Conservation (phyloP, 2,888 invertebrate species). For the Morpho deidamia region DNA sequence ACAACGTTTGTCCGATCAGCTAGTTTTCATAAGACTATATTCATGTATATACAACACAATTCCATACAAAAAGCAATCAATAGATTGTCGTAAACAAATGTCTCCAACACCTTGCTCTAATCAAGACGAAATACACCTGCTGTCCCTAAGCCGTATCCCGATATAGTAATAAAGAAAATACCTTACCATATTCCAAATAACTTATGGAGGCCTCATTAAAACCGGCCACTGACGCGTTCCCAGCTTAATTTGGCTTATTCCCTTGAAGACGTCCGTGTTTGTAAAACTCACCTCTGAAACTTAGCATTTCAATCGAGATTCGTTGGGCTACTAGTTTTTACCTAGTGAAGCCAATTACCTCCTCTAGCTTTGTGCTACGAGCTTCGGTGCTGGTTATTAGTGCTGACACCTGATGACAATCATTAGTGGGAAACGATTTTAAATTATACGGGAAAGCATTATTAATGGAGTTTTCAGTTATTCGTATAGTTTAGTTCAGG, state of each 20-base stretch:
- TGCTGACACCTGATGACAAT: too few relatives aligned
- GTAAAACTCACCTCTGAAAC: not conserved
- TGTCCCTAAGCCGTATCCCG: constrained; percentile 6
- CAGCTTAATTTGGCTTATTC: constrained; percentile 8
- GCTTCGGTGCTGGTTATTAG: too few relatives aligned
- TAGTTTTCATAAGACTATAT: not conserved
- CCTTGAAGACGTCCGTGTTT: not conserved
- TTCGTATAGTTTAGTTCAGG: too few relatives aligned
- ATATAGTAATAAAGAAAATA: constrained; percentile 27
- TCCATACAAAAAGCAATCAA: constrained; percentile 2
- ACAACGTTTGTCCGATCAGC: too few relatives aligned
- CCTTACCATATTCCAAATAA: constrained; percentile 22
- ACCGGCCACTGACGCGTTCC: constrained; percentile 9
- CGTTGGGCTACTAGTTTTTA: not conserved
- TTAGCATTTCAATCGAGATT: not conserved
- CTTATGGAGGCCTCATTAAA: constrained; percentile 24
- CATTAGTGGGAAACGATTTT: too few relatives aligned
- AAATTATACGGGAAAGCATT: too few relatives aligned
- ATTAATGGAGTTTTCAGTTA: too few relatives aligned
- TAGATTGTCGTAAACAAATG: constrained; percentile 22
- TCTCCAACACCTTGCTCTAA: constrained; percentile 15
- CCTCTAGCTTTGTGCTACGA: too few relatives aligned
- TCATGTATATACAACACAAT: constrained; percentile 9
- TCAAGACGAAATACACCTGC: constrained; percentile 16
- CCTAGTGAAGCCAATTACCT: not conserved